phyloP scores from a whole-genome alignment of 2,113 vertebrate species.

The Siniperca knerii region DNA sequence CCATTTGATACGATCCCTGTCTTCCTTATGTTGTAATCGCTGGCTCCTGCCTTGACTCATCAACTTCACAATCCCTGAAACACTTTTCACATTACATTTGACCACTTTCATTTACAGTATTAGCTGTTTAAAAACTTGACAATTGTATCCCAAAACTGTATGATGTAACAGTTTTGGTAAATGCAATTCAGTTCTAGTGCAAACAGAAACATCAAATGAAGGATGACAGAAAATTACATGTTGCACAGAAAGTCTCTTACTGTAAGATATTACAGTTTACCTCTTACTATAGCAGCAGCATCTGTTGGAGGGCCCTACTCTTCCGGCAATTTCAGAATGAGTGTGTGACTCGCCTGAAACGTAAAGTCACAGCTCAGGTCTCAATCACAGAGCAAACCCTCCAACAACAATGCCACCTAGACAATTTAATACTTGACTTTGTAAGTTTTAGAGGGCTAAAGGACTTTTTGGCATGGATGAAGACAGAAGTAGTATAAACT shows the following conservation, averaged over 20 bases:
- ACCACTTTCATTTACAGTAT: background rate
- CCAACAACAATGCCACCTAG: constrained; percentile 6
- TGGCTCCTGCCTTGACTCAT: background rate
- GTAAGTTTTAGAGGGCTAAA: constrained; percentile 44
- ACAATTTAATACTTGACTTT: constrained; percentile 62
- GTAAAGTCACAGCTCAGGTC: constrained; percentile 50
- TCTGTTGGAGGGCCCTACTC: constrained; percentile 38
- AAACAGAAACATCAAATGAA: constrained; percentile 1
- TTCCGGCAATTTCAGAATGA: constrained; percentile 50
- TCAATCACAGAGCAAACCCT: constrained; percentile 46
- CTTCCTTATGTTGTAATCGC: background rate
- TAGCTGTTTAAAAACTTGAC: background rate
- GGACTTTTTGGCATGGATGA: constrained; percentile 22
- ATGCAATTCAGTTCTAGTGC: background rate
- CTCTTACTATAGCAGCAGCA: constrained; percentile 11
- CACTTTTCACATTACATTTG: background rate
- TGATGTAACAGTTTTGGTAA: constrained; percentile 1
- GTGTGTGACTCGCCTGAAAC: constrained; percentile 58
- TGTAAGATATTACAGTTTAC: constrained; percentile 20
- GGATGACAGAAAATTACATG: background rate
- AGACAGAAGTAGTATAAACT: constrained; percentile 22
- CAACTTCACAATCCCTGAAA: background rate
- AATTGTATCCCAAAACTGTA: background rate
- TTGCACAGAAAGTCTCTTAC: background rate
- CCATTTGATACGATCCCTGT: background rate